Conservation (phyloP, 2,113 vertebrate species). For the Ophiodon elongatus region DNA sequence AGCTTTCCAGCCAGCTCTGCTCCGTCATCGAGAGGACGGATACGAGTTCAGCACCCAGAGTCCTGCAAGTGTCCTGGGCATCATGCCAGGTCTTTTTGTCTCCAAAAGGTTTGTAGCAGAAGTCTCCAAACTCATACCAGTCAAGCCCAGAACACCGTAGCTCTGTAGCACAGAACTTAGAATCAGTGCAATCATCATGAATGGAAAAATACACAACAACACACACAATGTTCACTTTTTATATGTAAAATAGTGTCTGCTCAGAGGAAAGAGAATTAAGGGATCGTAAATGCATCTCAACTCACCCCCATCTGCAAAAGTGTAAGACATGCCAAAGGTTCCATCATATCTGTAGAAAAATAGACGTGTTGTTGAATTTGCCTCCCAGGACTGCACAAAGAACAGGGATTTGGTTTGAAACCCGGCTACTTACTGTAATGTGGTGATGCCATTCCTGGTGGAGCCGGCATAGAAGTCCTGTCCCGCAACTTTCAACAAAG, state of each 20-base stretch:
- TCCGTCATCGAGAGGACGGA: constrained; percentile 82
- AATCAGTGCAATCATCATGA: background rate
- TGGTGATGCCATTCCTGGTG: constrained; percentile 81
- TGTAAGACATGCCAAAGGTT: constrained; percentile 75
- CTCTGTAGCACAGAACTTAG: constrained; percentile 61
- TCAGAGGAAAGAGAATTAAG: background rate
- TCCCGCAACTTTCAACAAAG: constrained; percentile 79
- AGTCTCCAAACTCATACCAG: constrained; percentile 86
- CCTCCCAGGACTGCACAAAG: background rate
- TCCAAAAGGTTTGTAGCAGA: constrained; percentile 84
- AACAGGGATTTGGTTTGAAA: background rate
- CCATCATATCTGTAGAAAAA: constrained; percentile 72
- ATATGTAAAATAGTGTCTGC: background rate
- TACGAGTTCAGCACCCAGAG: constrained; percentile 78
- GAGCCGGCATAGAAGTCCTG: constrained; percentile 80
- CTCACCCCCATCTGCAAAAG: constrained; percentile 84
- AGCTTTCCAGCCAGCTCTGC: constrained; percentile 86
- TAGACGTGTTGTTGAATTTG: background rate
- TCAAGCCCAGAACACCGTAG: constrained; percentile 83
- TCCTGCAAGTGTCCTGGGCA: constrained; percentile 70
- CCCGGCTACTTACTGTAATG: constrained; percentile 73
- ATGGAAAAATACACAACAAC: background rate
- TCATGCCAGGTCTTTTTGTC: constrained; percentile 79
- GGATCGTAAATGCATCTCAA: background rate
- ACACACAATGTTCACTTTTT: background rate